phyloP scores from a whole-genome alignment of 37 sponge, comb jelly and placozoan species.

The Halichondria panicea region DNA sequence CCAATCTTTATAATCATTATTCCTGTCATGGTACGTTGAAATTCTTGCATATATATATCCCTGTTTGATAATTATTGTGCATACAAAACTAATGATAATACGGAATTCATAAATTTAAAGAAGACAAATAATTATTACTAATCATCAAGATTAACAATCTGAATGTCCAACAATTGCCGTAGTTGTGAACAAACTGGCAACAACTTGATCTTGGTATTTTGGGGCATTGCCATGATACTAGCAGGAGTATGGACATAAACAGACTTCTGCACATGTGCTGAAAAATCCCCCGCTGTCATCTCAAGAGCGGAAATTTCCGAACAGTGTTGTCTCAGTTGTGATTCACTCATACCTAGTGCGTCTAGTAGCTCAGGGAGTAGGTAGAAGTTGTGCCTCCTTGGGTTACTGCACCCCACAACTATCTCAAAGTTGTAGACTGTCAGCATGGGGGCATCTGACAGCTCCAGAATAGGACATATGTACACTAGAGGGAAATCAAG shows the following conservation, averaged over 20 bases:
- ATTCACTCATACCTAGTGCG: constrained; percentile 8
- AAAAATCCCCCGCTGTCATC: constrained; percentile 41
- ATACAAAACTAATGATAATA: not conserved
- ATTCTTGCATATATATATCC: too few species aligned
- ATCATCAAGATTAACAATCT: constrained; percentile 48
- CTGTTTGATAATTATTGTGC: too few species aligned
- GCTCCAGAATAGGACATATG: constrained; percentile 56
- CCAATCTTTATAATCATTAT: too few species aligned
- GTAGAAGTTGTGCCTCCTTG: constrained; percentile 72
- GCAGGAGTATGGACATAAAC: constrained; percentile 5
- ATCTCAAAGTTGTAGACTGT: constrained; percentile 56
- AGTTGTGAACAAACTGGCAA: constrained; percentile 56
- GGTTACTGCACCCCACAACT: constrained; percentile 32
- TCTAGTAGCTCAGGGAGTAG: constrained; percentile 48
- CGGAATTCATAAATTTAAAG: not conserved
- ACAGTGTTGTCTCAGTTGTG: constrained; percentile 2
- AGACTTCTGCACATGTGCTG: constrained; percentile 22
- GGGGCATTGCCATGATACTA: constrained; percentile 14
- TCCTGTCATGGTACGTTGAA: too few species aligned
- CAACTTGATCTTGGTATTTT: constrained; percentile 22
- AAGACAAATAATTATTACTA: too few species aligned
- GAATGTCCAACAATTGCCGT: constrained; percentile 33
- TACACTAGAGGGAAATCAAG: constrained; percentile 61
- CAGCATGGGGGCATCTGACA: constrained; percentile 42
- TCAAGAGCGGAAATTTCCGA: not conserved